Evolutionary conservation across 2,113 vertebrate species (phyloP), one percentile per base, ranked within the genome.

Genomic region (Menura novaehollandiae): DNA sequence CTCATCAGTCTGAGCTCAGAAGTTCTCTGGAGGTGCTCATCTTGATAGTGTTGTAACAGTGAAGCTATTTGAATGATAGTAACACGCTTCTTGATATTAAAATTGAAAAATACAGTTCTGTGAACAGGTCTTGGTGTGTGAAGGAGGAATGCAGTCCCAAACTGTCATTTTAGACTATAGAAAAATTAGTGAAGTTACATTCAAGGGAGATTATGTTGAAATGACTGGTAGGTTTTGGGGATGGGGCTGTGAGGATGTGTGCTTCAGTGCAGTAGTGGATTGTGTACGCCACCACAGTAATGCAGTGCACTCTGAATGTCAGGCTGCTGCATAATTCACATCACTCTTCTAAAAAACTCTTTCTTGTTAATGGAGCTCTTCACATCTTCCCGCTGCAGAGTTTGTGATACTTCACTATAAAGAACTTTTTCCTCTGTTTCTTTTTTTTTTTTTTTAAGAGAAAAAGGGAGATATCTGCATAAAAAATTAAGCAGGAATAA

Each of bases 331-430:
- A 59, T 85, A 63, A 91, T 94, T 95, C 56, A 88, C 60, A 43
- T 11, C 14, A 19, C 58, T 85, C 62, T 90, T 55, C 47, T 26
- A 43, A 84, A 84, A 84, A 82, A 62, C 10, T 35, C 33, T 47
- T 74, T 85, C 43, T 71, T 55, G 17, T 85, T 73, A 96, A 74
- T 46, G 47, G 46, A 82, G 49, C 27, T 27, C 33, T 88, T 95
- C 75, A 66, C 18, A 43, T 87, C 58, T 91, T 55, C 77, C 35
- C 59, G 32, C 23, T 47, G 26, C 37, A 91, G 10, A 67, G 66
- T 89, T 97, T 91, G 85, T 76, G 79, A 89, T 85, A 23, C 56
- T 92, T 95, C n/a, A 14, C n/a, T 88, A 51, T 69, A 58, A 86
- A 93, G 15, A 4, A 35, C 6, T 22, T 56, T 62, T 80, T 17